Conservation (phyloP, 2,888 invertebrate genomes). For the Chaitophorus viminalis region DNA sequence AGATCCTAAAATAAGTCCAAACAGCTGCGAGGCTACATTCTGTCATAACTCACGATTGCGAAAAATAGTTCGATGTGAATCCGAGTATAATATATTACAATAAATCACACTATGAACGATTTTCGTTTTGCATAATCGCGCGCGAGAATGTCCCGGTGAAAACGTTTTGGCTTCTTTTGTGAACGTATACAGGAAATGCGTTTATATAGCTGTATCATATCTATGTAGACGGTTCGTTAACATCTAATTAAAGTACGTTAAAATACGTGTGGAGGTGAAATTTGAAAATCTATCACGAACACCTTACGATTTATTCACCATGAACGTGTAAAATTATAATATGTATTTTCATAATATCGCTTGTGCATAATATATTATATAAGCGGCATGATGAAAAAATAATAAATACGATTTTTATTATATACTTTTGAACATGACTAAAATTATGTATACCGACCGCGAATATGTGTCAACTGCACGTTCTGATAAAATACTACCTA, state of each 20-base stretch:
- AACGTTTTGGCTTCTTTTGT: not conserved
- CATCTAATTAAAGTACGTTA: not conserved
- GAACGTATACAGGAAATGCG: not conserved
- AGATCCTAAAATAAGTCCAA: not conserved
- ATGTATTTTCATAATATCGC: too few relatives aligned
- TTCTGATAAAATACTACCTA: too few relatives aligned
- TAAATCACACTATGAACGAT: not conserved
- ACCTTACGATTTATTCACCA: too few relatives aligned
- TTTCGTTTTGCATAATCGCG: not conserved
- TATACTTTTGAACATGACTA: too few relatives aligned
- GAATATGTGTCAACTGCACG: too few relatives aligned
- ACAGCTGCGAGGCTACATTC: not conserved
- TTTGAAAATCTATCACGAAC: not conserved
- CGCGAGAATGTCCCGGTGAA: not conserved
- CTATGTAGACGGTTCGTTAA: not conserved
- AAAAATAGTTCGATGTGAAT: too few relatives aligned
- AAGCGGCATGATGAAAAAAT: too few relatives aligned
- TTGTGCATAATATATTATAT: too few relatives aligned
- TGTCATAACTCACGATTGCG: not conserved
- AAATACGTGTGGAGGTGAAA: not conserved
- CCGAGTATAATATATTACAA: not conserved
- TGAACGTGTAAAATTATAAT: too few relatives aligned
- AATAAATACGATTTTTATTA: too few relatives aligned
- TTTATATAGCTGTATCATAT: too few relatives aligned
- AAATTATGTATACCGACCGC: too few relatives aligned